These are phyloP conservation scores for Tarsius wallacei DNA, from an alignment of 2,797 vertebrate genomes.

Conservation along the genomic window DNA sequence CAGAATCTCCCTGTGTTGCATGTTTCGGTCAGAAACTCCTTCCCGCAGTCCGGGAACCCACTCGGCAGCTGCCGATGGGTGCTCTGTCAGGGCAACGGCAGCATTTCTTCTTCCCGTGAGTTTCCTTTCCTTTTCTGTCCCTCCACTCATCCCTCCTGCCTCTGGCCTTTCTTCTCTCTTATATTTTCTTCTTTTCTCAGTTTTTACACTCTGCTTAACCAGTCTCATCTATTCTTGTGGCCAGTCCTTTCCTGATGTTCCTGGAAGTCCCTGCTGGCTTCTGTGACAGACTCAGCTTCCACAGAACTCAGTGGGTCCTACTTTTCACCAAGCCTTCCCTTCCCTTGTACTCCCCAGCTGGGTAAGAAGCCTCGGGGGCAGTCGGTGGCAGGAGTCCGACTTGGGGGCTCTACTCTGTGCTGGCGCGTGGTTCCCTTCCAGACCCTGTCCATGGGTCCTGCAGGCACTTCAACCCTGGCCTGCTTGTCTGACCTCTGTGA, in stretches of 20 bases:
- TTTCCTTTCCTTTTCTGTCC: neutral
- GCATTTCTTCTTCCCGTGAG: neutral
- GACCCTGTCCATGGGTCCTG: neutral
- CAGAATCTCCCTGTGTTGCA: neutral
- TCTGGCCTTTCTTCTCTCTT: neutral
- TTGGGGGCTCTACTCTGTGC: neutral
- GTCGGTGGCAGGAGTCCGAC: neutral
- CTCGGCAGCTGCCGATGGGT: neutral
- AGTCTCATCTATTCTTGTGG: neutral
- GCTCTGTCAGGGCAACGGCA: neutral
- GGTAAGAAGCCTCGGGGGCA: neutral
- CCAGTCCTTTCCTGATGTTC: neutral
- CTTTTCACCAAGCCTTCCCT: neutral
- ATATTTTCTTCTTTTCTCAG: neutral
- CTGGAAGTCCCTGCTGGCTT: neutral
- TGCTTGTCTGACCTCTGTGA: too few species aligned
- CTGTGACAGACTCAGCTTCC: neutral
- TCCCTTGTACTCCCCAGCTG: neutral
- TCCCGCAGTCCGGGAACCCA: neutral
- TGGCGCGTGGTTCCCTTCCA: neutral
- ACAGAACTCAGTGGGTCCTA: neutral
- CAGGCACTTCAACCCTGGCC: neutral
- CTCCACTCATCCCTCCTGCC: neutral
- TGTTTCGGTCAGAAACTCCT: neutral
- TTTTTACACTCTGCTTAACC: neutral